A percentile compares a stretch with the other conserved stretches of the same genome.
Conservation (phyloP, 1,140 invertebrate species). For the Rhynchophorus ferrugineus region DNA sequence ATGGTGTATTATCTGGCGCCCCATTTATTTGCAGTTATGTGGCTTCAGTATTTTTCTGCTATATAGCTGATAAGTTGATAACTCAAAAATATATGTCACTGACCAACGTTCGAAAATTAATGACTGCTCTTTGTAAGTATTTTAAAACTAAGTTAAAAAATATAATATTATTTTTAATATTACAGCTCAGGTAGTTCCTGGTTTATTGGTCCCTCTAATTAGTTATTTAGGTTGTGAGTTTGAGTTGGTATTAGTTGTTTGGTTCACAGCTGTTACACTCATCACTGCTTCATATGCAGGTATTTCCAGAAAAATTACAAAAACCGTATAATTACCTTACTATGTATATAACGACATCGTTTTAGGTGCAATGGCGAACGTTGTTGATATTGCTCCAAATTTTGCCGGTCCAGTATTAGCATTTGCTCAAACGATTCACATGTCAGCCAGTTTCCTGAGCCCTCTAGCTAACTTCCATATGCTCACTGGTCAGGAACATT, state of each 20-base stretch:
- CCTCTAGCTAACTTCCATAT: slow-evolving; percentile 54
- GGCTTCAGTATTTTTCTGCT: slow-evolving; percentile 63
- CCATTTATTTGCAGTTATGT: slow-evolving; percentile 64
- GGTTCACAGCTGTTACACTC: slow-evolving; percentile 63
- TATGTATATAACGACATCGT: no score
- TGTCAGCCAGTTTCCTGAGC: slow-evolving; percentile 64
- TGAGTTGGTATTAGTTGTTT: slow-evolving; percentile 51
- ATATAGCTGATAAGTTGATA: slow-evolving; percentile 58
- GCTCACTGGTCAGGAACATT: slow-evolving; percentile 25
- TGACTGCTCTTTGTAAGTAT: slow-evolving; percentile 49
- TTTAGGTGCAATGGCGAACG: slow-evolving; percentile 68
- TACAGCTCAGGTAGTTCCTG: slow-evolving; percentile 60
- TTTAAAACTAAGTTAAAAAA: background rate
- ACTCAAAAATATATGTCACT: slow-evolving; percentile 50
- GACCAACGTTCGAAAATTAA: slow-evolving; percentile 59
- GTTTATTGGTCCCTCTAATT: slow-evolving; percentile 55
- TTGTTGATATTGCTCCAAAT: slow-evolving; percentile 67
- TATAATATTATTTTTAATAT: slow-evolving; percentile 7
- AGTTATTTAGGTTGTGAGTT: slow-evolving; percentile 59
- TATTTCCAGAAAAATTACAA: background rate
- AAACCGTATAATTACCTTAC: no score
- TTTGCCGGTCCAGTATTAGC: slow-evolving; percentile 63
- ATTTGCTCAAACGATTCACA: slow-evolving; percentile 69
- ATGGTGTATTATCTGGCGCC: slow-evolving; percentile 57
- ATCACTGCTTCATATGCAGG: slow-evolving; percentile 64